Conservation (phyloP, 2,797 vertebrate genomes). For the Micropoecilia bifurca region DNA sequence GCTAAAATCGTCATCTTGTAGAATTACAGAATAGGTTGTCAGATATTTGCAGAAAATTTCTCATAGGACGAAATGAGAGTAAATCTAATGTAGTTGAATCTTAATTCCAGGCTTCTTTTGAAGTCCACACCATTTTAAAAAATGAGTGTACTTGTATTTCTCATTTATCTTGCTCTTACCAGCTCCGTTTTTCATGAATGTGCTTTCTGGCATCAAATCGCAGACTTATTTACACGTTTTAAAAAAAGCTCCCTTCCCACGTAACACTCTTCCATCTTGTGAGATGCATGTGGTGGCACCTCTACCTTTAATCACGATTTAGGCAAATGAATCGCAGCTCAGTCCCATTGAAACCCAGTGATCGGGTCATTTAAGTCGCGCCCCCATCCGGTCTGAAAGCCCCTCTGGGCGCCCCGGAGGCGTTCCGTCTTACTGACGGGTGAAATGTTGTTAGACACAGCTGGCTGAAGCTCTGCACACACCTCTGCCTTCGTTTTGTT, state of each 20-base stretch:
- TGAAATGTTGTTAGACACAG: slow-evolving; percentile 19
- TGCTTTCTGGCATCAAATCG: neutral
- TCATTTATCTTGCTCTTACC: neutral
- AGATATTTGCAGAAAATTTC: neutral
- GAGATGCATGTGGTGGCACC: neutral
- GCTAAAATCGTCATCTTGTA: neutral
- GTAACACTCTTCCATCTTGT: neutral
- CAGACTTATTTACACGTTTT: neutral
- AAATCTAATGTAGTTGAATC: neutral
- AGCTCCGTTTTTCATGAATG: neutral
- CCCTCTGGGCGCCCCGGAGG: neutral
- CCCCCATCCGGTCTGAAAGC: neutral
- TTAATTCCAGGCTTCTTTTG: neutral
- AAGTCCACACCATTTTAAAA: neutral
- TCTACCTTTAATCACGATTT: neutral
- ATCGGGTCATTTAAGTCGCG: neutral
- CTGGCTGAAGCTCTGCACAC: slow-evolving; percentile 5
- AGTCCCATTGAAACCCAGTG: neutral
- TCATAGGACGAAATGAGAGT: neutral
- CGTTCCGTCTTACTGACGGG: neutral
- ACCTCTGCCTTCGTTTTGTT: slow-evolving; percentile 12
- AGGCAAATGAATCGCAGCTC: neutral
- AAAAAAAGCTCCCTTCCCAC: neutral
- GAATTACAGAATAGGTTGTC: neutral
- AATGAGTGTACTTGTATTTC: neutral